Conservation (phyloP, 1,140 invertebrate genomes). For the Drosophila rufa region DNA sequence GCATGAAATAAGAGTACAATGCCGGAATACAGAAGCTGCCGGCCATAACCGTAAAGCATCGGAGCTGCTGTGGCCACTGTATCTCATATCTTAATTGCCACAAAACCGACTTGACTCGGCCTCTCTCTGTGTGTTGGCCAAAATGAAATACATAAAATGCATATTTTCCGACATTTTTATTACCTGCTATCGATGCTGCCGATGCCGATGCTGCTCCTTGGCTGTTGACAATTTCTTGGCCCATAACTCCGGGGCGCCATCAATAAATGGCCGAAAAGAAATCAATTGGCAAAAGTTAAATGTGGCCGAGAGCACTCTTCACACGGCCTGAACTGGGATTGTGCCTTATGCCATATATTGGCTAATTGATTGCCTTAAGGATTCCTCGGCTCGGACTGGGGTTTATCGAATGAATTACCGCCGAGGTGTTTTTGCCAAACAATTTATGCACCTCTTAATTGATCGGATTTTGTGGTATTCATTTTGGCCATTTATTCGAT, state of each 20-base stretch:
- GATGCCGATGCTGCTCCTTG: background rate
- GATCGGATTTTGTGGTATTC: conserved; percentile 27
- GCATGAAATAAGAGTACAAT: conserved; percentile 37
- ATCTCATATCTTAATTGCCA: conserved; percentile 70
- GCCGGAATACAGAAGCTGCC: conserved; percentile 51
- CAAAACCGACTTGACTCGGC: conserved; percentile 22
- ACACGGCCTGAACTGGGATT: background rate
- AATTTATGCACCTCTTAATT: conserved; percentile 41
- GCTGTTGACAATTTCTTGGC: conserved; percentile 52
- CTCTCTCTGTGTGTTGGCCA: conserved; percentile 16
- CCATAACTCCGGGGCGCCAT: conserved; percentile 46
- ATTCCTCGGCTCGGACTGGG: background rate
- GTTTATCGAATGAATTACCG: conserved; percentile 33
- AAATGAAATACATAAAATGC: conserved; percentile 58
- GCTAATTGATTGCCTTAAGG: conserved; percentile 36
- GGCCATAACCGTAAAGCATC: conserved; percentile 70
- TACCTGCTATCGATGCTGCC: conserved; percentile 27
- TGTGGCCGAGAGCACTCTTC: conserved; percentile 34
- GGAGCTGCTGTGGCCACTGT: conserved; percentile 19
- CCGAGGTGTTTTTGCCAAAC: conserved; percentile 26
- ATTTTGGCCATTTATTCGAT: conserved; percentile 10
- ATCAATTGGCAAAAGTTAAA: conserved; percentile 59
- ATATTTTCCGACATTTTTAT: conserved; percentile 57
- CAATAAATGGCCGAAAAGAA: conserved; percentile 36
- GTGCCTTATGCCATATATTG: conserved; percentile 10